phyloP scores from a whole-genome alignment of 2,888 invertebrate species.

The Nemapogon koenigi region DNA sequence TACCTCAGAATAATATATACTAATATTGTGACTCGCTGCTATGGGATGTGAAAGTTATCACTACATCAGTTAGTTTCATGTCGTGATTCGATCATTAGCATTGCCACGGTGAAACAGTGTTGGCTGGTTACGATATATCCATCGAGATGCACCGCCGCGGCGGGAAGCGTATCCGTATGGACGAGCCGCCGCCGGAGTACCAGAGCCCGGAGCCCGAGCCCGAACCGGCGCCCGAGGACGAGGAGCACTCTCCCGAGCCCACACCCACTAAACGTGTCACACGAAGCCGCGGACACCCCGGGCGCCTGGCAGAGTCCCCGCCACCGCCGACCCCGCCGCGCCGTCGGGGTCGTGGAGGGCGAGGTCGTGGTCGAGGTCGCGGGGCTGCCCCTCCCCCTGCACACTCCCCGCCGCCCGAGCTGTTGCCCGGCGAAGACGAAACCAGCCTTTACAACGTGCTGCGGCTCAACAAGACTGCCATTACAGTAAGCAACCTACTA shows the following conservation, averaged over 20 bases:
- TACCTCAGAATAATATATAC: no score
- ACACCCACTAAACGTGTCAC: conserved; percentile 68
- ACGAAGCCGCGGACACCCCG: conserved; percentile 63
- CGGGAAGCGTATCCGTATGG: conserved; percentile 92
- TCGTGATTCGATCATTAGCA: no score
- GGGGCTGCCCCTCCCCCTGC: conserved; percentile 50
- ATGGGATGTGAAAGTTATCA: no score
- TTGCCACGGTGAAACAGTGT: no score
- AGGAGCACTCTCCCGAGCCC: conserved; percentile 60
- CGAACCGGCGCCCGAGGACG: conserved; percentile 33
- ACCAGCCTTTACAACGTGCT: conserved; percentile 85
- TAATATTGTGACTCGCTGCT: no score
- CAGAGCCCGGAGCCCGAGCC: conserved; percentile 71
- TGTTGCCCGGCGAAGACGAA: conserved; percentile 75
- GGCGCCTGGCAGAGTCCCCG: conserved; percentile 54
- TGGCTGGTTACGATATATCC: no score
- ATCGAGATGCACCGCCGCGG: conserved; percentile 78
- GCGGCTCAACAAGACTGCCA: conserved; percentile 79
- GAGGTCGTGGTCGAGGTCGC: conserved; percentile 43
- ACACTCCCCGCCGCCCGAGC: conserved; percentile 55
- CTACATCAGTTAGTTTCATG: no score
- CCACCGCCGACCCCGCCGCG: conserved; percentile 46
- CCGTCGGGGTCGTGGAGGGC: conserved; percentile 40
- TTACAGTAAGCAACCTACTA: conserved; percentile 72
- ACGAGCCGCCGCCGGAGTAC: conserved; percentile 88